Percentiles rank a stretch among this genome's conserved stretches.
Conservation (phyloP, 2,113 vertebrate species). For the Casuarius casuarius region DNA sequence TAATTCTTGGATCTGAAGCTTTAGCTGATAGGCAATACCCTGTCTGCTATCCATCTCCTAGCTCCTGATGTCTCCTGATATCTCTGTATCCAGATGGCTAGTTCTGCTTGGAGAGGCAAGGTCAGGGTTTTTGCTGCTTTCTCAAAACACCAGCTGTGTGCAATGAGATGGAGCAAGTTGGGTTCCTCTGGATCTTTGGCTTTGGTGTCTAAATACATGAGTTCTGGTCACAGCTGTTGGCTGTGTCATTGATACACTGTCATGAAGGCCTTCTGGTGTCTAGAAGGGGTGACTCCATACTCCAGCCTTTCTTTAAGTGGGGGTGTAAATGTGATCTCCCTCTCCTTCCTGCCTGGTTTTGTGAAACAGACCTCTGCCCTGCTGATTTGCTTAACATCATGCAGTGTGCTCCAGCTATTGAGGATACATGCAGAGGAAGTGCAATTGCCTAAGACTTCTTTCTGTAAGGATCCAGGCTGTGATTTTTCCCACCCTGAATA, state of each 20-base stretch:
- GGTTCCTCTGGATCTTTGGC: background rate
- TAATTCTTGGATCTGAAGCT: background rate
- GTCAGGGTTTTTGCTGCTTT: background rate
- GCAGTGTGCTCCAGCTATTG: accelerated
- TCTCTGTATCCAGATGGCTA: background rate
- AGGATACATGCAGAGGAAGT: background rate
- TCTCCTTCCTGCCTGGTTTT: background rate
- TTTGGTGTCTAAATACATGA: background rate
- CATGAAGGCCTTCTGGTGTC: background rate
- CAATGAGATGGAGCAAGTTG: background rate
- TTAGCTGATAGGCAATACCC: background rate
- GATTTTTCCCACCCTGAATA: background rate
- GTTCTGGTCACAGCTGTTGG: background rate
- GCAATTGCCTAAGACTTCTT: background rate
- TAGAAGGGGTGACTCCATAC: background rate
- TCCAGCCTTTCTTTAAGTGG: background rate
- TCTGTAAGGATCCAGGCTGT: background rate
- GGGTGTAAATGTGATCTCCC: background rate
- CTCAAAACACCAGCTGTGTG: background rate
- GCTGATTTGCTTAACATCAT: background rate
- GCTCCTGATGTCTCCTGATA: background rate
- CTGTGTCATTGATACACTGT: background rate
- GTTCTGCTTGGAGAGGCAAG: background rate
- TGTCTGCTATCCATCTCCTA: background rate
- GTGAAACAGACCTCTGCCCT: background rate